Evolutionary conservation across 2,888 invertebrate species (phyloP).

Genomic region (Pterostichus madidus): DNA sequence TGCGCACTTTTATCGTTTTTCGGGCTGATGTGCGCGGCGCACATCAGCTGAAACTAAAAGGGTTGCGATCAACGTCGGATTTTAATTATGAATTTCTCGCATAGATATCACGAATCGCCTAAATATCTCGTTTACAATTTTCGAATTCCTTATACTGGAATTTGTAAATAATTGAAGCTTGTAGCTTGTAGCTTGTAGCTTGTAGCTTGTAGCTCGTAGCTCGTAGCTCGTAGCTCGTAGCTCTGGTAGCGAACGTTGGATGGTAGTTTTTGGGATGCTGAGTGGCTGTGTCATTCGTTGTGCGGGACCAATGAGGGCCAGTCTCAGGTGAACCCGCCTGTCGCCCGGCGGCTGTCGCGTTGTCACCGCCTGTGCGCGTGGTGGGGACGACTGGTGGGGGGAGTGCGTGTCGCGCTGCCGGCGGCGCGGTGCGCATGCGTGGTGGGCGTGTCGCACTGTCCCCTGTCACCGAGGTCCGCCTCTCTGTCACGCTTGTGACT

Average conservation of each 20-base stretch:
- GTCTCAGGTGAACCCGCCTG: constrained; percentile 66
- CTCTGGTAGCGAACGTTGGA: neutral
- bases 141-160: constrained; percentile 62
- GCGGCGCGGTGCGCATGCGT: constrained; percentile 61
- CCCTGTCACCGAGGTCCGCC: constrained; percentile 65
- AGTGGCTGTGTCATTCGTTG: constrained; percentile 62
- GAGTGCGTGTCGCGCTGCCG: constrained; percentile 49
- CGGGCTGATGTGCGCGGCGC: constrained; percentile 28
- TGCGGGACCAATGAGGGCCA: constrained; percentile 63
- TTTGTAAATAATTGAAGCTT: constrained; percentile 63
- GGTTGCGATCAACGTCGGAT: constrained; percentile 61
- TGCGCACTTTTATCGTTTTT: constrained; percentile 59
- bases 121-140: constrained; percentile 66
- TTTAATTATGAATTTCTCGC: constrained; percentile 64
- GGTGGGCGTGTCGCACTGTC: constrained; percentile 66
- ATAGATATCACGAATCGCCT: constrained; percentile 60
- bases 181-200: neutral
- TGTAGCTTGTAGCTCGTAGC: constrained; percentile 6
- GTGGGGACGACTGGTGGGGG: constrained; percentile 61
- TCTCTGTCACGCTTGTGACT: constrained; percentile 16
- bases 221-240: neutral
- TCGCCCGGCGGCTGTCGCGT: constrained; percentile 74
- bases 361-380: constrained; percentile 73
- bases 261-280: constrained; percentile 51
- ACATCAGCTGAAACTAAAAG: constrained; percentile 23